Evolutionary conservation across 2,797 vertebrate genomes (phyloP).

Genomic region (Enteromius thamalakanensis): DNA sequence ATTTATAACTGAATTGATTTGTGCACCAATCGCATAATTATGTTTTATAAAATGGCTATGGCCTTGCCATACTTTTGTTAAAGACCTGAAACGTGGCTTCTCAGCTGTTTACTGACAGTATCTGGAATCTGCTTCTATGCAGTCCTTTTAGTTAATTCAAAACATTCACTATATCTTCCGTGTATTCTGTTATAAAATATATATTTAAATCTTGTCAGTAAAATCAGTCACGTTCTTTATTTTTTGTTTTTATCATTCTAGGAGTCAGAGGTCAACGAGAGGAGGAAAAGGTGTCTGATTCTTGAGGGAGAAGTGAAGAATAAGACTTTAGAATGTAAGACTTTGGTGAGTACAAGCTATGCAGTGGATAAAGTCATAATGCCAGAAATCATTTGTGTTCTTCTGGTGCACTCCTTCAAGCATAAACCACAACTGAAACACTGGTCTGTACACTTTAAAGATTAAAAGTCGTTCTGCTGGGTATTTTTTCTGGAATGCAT

Average conservation of each 20-base stretch:
- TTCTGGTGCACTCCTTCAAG: not conserved
- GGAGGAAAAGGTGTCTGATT: constrained; percentile 51
- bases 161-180: not conserved
- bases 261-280: constrained; percentile 59
- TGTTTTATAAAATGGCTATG: not conserved
- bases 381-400: not conserved
- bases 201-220: not conserved
- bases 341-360: constrained; percentile 53
- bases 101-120: not conserved
- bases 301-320: constrained; percentile 60
- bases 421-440: not conserved
- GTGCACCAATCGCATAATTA: not conserved
- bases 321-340: constrained; percentile 56
- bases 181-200: constrained; percentile 10
- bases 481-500: not conserved
- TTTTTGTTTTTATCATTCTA: constrained; percentile 38
- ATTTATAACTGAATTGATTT: constrained; percentile 2
- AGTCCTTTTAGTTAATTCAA: not conserved
- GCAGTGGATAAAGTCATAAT: not conserved
- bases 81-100: not conserved
- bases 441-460: not conserved
- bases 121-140: not conserved
- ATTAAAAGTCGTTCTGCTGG: not conserved
- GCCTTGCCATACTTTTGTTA: not conserved
- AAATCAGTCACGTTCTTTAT: constrained; percentile 2